Conservation (phyloP, 2,888 invertebrate genomes). For the Pyrrhia umbra region DNA sequence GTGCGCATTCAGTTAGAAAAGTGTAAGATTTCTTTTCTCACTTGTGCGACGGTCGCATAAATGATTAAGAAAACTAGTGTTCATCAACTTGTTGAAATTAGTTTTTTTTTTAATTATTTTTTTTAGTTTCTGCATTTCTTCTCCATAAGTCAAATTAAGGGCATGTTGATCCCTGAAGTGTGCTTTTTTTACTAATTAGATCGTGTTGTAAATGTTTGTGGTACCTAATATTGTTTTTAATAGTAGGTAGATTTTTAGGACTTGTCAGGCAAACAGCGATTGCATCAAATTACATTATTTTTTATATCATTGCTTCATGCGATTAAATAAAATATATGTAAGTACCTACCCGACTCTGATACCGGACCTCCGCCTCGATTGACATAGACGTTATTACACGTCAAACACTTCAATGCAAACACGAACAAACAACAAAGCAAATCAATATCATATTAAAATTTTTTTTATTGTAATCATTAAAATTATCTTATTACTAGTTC, state of each 20-base stretch:
- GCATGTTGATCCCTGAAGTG: no score
- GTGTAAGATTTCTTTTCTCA: background rate
- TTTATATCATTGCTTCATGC: background rate
- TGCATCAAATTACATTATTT: background rate
- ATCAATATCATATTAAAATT: constrained; percentile 1
- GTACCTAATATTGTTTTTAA: no score
- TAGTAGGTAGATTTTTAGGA: no score
- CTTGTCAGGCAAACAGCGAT: background rate
- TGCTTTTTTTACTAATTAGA: no score
- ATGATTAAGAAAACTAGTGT: no score
- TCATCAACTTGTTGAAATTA: no score
- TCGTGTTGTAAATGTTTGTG: no score
- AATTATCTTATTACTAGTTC: constrained; percentile 34
- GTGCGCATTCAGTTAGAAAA: background rate
- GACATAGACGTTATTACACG: background rate
- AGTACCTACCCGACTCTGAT: background rate
- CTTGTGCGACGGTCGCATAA: no score
- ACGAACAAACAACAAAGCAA: constrained; percentile 11
- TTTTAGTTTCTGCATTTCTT: no score
- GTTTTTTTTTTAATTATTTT: no score
- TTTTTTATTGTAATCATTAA: constrained; percentile 9
- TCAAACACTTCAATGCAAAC: constrained; percentile 7
- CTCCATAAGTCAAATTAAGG: no score
- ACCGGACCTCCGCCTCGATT: constrained; percentile 8
- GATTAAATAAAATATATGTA: background rate